Conservation (phyloP, 2,888 invertebrate species). For the Phoenoteleia sp. region DNA sequence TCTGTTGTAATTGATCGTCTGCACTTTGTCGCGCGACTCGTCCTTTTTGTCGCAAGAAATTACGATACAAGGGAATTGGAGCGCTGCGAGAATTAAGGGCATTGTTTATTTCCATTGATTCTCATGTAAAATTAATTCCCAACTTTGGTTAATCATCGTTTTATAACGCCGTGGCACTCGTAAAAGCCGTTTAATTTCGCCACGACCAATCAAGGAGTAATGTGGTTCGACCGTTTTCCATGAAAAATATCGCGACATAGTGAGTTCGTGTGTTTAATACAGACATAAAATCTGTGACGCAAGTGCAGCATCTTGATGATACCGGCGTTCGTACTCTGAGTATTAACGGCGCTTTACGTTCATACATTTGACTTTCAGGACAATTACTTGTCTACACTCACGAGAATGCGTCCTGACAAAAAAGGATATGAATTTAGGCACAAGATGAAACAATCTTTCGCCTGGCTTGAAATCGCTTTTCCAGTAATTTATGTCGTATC, state of each 20-base stretch:
- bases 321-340: not conserved
- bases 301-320: conserved; percentile 8
- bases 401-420: not conserved
- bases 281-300: conserved; percentile 14
- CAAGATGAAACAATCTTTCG: not conserved
- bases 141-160: not conserved
- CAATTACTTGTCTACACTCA: not conserved
- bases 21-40: not conserved
- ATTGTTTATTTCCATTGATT: not conserved
- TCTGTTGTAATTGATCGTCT: not conserved
- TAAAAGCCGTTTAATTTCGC: conserved; percentile 14
- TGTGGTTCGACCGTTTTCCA: conserved; percentile 10
- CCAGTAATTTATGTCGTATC: conserved; percentile 23
- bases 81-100: not conserved
- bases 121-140: not conserved
- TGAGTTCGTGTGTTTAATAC: not conserved
- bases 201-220: conserved; percentile 2
- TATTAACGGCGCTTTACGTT: conserved; percentile 2
- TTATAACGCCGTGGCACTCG: not conserved
- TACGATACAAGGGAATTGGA: not conserved
- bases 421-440: not conserved
- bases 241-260: conserved; percentile 21
- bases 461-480: not conserved
- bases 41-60: not conserved
- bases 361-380: conserved; percentile 12